Percentiles rank a stretch among this genome's conserved stretches.
Evolutionary conservation across 2,113 vertebrate genomes (phyloP).

Genomic region (Isichthys henryi): DNA sequence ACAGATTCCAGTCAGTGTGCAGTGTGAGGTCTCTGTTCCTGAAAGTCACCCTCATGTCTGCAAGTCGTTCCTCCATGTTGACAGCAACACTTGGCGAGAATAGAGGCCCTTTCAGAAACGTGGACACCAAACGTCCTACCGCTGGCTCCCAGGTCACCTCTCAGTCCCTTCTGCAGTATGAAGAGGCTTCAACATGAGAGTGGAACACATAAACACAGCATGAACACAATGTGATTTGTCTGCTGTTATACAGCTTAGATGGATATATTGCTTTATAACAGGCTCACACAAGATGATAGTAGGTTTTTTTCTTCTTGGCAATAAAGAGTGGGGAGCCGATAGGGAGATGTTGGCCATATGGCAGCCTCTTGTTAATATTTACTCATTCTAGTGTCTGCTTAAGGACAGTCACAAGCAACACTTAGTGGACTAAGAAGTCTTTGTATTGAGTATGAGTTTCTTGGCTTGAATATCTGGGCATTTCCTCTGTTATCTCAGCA

Average conservation of each 20-base stretch:
- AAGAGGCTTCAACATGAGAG: background rate
- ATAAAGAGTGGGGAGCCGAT: background rate
- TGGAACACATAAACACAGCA: background rate
- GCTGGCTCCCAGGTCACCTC: background rate
- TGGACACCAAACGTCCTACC: background rate
- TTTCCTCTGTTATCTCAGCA: background rate
- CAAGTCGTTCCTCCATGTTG: background rate
- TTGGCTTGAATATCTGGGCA: background rate
- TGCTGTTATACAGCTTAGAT: background rate
- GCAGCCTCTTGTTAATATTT: background rate
- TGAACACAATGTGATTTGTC: background rate
- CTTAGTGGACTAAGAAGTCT: background rate
- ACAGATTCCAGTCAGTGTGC: background rate
- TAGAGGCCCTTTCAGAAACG: background rate
- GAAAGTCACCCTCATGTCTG: background rate
- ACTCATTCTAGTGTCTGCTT: background rate
- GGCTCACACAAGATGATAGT: background rate
- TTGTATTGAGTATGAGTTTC: background rate
- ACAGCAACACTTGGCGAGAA: background rate
- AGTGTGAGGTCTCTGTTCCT: background rate
- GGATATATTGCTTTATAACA: background rate
- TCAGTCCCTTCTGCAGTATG: background rate
- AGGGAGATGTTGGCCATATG: background rate
- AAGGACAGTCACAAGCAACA: background rate
- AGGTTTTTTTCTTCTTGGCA: background rate